A percentile compares a stretch with the other conserved stretches of the same genome.
These are phyloP conservation scores for Hypomesus transpacificus DNA, from an alignment of 2,113 vertebrate genomes.

Conservation along the genomic window DNA sequence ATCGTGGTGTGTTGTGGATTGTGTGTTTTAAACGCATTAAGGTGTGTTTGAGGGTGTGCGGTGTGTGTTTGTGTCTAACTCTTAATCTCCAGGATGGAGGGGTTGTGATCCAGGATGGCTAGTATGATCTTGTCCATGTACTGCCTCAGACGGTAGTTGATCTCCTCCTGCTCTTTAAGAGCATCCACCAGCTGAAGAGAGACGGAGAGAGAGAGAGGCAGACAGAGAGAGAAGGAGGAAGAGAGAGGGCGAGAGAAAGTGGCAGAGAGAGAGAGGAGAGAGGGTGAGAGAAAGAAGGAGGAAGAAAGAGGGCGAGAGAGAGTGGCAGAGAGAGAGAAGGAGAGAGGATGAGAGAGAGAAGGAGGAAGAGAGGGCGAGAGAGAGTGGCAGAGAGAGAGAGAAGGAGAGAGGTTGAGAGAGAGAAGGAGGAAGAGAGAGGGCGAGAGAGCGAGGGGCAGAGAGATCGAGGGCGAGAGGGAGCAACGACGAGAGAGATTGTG, in stretches of 20 bases:
- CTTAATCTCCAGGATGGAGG: conserved; percentile 98
- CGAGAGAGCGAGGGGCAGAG: not conserved
- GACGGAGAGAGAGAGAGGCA: not conserved
- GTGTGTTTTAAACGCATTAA: not conserved
- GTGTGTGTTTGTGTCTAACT: conserved; percentile 64
- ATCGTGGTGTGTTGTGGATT: not conserved
- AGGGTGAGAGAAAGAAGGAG: too few species aligned
- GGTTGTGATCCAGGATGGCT: conserved; percentile 96
- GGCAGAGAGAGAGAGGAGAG: not conserved
- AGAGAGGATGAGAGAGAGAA: too few species aligned
- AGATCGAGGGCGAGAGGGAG: not conserved
- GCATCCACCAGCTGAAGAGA: conserved; percentile 87
- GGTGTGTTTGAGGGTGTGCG: not conserved
- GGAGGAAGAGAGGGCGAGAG: too few species aligned
- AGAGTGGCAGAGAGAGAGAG: too few species aligned
- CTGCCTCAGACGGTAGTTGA: conserved; percentile 90
- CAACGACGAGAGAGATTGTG: not conserved
- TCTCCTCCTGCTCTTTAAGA: conserved; percentile 95
- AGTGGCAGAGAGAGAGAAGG: too few species aligned
- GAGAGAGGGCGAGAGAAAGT: not conserved
- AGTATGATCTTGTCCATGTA: conserved; percentile 99
- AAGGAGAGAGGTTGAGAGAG: too few species aligned
- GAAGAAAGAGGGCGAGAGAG: too few species aligned
- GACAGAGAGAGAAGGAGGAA: too few species aligned
- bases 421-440: not conserved